Evolutionary conservation across 2,113 vertebrate species (phyloP), one percentile per base, ranked within the genome.

Genomic region (Nothocercus julius): DNA sequence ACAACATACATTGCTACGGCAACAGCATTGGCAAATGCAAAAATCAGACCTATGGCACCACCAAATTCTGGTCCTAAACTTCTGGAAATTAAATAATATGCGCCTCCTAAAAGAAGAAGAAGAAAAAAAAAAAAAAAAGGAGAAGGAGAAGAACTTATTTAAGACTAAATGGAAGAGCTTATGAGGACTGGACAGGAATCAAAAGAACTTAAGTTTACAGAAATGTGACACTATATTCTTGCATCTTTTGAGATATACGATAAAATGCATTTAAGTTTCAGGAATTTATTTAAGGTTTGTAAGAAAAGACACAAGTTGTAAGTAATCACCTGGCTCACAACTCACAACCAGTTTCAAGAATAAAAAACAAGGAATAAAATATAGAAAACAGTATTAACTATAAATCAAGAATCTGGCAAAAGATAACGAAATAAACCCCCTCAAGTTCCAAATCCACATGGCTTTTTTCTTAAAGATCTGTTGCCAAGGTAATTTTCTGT

Each of bases 1-100:
- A 99, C 99, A 80, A 99, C 99, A 67, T 99, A 99, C 99, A 99
- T 99, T 94, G 99, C 99, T 44, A 99, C 99, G 36, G 99, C 99
- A 83, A 99, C 99, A 36, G 99, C 99, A 85, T 99, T 99, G 85
- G 99, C 99, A 93, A 36, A 36, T 36, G 36, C 36, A 36, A 36
- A 36, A 36, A 36, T 36, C 36, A 36, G 36, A 36, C 36, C 36
- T 76, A 99, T 99, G 12, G 99, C 99, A 13, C 99, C 99, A 62
- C 99, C 99, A 69, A 99, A 99, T 96, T 99, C 99, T 45, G 99
- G 99, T 14, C 99, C 99, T 85, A 99, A 96, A 98, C 99, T 99
- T 97, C 99, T 98, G 13, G 99, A 99, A 97, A 99, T 99, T 94
- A 99, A 97, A 93, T 99, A 99, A 97, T 99, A 99, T 2, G 99